These are phyloP conservation scores for Dioctria rufipes DNA, from an alignment of 2,888 invertebrate species.

Conservation along the genomic window DNA sequence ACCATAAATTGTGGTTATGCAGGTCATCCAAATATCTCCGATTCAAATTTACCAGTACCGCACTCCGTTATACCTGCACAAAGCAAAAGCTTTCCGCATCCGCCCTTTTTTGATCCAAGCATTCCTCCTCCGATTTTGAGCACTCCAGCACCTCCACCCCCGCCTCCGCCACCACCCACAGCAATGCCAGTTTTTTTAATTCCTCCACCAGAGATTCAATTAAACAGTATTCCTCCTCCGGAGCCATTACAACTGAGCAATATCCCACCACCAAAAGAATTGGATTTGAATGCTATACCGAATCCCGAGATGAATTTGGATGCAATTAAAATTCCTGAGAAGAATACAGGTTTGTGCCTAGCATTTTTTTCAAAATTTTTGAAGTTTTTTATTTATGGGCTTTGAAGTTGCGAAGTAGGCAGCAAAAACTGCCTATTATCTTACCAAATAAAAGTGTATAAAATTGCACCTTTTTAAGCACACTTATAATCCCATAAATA, in stretches of 20 bases:
- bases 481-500: background rate
- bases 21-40: conserved; percentile 62
- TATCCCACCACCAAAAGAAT: conserved; percentile 76
- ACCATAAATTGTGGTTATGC: conserved; percentile 17
- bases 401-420: background rate
- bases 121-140: conserved; percentile 66
- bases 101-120: conserved; percentile 67
- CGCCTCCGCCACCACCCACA: conserved; percentile 64
- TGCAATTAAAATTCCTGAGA: conserved; percentile 73
- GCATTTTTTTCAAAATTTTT: background rate
- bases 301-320: conserved; percentile 76
- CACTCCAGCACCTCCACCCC: conserved; percentile 60
- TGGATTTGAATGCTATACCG: conserved; percentile 76
- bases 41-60: conserved; percentile 54
- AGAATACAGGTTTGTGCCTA: conserved; percentile 51
- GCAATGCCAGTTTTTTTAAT: conserved; percentile 61
- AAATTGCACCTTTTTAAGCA: background rate
- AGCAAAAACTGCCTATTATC: too few species aligned
- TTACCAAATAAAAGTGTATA: background rate
- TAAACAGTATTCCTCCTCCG: conserved; percentile 71
- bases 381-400: conserved; percentile 1
- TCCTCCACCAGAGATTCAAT: conserved; percentile 54
- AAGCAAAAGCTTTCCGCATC: conserved; percentile 17
- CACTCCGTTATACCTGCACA: background rate
- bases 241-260: conserved; percentile 77